A percentile compares a stretch with the other conserved stretches of the same genome.
phyloP scores from a whole-genome alignment of 2,888 invertebrate species.

The Chalcosyrphus nemorum region DNA sequence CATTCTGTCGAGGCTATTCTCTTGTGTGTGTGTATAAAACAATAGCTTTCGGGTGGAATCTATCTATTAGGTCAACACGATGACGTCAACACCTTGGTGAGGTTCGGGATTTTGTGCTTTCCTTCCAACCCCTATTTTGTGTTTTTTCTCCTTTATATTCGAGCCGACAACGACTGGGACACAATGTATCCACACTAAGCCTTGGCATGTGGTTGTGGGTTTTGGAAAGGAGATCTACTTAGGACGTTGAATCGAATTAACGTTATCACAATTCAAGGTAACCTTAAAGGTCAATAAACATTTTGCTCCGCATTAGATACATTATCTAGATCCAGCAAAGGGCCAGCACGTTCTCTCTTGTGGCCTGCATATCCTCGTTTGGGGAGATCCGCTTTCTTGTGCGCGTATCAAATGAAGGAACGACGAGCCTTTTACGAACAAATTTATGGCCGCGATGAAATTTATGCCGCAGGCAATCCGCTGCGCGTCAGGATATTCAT shows the following conservation, averaged over 20 bases:
- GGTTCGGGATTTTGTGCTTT: neutral
- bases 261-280: slow-evolving; percentile 28
- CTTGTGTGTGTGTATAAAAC: neutral
- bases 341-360: slow-evolving; percentile 2
- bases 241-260: slow-evolving; percentile 30
- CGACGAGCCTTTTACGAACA: neutral
- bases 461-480: slow-evolving; percentile 43
- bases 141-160: neutral
- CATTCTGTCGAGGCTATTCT: slow-evolving; percentile 10
- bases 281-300: slow-evolving; percentile 40
- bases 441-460: slow-evolving; percentile 60
- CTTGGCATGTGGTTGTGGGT: neutral
- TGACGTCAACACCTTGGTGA: slow-evolving; percentile 29
- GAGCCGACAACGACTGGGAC: neutral
- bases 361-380: neutral
- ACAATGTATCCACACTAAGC: neutral
- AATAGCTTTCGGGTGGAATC: neutral
- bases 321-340: slow-evolving; percentile 35
- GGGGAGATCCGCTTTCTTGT: neutral
- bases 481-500: slow-evolving; percentile 48
- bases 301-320: slow-evolving; percentile 11
- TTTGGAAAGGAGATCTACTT: neutral
- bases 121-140: neutral
- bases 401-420: neutral
- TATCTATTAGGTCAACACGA: slow-evolving; percentile 10